Evolutionary conservation across 2,797 vertebrate species (phyloP).

Genomic region (Masticophis lateralis): DNA sequence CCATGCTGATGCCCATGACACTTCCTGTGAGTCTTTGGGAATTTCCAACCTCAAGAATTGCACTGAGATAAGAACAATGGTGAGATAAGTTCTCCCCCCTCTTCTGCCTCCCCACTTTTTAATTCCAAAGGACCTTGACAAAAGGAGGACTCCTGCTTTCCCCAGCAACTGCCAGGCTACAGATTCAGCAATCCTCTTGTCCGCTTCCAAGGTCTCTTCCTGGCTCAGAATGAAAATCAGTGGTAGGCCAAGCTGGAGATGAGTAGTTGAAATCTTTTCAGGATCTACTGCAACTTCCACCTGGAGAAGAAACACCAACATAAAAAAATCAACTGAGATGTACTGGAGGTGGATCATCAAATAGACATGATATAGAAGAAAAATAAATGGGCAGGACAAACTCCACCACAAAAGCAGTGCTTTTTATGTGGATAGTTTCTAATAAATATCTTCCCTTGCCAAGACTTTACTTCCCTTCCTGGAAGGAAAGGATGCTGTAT

Average conservation of each 20-base stretch:
- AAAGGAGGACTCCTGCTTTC: slow-evolving; percentile 81
- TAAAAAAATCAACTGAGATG: not conserved
- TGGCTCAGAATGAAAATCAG: slow-evolving; percentile 88
- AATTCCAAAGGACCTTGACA: slow-evolving; percentile 76
- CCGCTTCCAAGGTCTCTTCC: slow-evolving; percentile 77
- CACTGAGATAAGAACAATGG: not conserved
- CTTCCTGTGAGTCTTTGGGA: not conserved
- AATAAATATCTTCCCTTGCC: not conserved
- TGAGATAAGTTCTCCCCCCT: too few species aligned
- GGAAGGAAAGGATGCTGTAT: not conserved
- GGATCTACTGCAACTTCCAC: slow-evolving; percentile 82
- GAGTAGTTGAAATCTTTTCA: slow-evolving; percentile 76
- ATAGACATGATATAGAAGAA: not conserved
- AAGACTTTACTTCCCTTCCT: not conserved
- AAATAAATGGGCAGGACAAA: not conserved
- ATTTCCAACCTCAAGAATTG: not conserved
- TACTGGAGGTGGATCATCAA: not conserved
- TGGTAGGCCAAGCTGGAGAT: slow-evolving; percentile 83
- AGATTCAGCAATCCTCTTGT: slow-evolving; percentile 78
- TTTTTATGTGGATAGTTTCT: not conserved
- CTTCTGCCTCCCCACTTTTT: not conserved
- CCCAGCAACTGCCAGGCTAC: slow-evolving; percentile 87
- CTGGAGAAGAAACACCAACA: slow-evolving; percentile 63
- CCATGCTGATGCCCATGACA: not conserved
- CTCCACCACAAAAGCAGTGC: not conserved